Conservation (phyloP, 2,888 invertebrate genomes). For the Pantelozetes paolii region DNA sequence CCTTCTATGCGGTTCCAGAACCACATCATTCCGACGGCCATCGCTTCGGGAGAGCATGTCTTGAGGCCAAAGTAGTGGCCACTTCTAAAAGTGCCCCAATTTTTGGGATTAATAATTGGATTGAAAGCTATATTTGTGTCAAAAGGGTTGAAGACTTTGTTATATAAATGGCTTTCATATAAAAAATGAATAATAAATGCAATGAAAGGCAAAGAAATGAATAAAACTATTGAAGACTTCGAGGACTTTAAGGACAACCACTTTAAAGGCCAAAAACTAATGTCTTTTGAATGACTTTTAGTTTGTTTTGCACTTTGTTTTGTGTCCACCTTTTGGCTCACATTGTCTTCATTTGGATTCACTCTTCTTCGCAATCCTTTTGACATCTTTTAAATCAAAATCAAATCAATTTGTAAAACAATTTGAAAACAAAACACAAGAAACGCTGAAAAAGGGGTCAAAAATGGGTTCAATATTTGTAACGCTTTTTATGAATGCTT, state of each 20-base stretch:
- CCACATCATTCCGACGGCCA: slow-evolving; percentile 95
- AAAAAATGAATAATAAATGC: not conserved
- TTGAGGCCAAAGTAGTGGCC: slow-evolving; percentile 85
- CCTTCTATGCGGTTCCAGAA: slow-evolving; percentile 62
- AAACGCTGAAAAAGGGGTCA: not conserved
- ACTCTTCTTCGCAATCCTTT: not conserved
- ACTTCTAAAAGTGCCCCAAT: slow-evolving; percentile 88
- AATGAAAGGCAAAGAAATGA: not conserved
- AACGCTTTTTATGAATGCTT: too few relatives aligned
- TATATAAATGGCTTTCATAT: not conserved
- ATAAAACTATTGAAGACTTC: not conserved
- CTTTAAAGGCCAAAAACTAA: too few relatives aligned
- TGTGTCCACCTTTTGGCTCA: not conserved
- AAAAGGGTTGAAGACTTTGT: slow-evolving; percentile 33
- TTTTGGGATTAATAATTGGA: not conserved
- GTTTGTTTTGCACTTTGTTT: not conserved
- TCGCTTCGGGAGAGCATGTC: slow-evolving; percentile 78
- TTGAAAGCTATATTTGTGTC: slow-evolving; percentile 32
- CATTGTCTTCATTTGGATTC: not conserved
- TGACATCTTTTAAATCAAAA: not conserved
- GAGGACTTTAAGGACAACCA: not conserved
- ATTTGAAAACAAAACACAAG: not conserved
- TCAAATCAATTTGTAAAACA: not conserved
- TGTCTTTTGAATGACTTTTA: too few relatives aligned
- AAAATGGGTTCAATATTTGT: too few relatives aligned